Evolutionary conservation across 53 echinoderm and acorn worm species (phyloP).

Genomic region (Antedon mediterranea): DNA sequence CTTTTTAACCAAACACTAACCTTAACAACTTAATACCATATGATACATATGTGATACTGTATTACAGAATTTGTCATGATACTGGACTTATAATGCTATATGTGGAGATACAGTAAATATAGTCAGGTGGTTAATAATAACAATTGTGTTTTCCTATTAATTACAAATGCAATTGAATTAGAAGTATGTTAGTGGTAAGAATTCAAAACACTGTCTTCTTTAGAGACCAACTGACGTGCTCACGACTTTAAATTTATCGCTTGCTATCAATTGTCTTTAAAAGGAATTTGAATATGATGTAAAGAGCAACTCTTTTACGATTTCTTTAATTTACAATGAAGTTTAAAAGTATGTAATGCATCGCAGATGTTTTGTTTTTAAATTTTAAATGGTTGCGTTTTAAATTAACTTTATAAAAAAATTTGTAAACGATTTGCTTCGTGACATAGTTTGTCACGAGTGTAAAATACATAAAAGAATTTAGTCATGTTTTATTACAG

Average conservation of each 20-base stretch:
- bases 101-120: too few relatives aligned
- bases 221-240: neutral
- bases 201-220: neutral
- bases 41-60: too few relatives aligned
- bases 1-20: too few relatives aligned
- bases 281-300: neutral
- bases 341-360: neutral
- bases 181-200: neutral
- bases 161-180: neutral
- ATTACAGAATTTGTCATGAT: too few relatives aligned
- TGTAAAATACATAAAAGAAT: neutral
- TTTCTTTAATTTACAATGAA: neutral
- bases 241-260: neutral
- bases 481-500: neutral
- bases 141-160: too few relatives aligned
- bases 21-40: too few relatives aligned
- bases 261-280: neutral
- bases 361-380: neutral
- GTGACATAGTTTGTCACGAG: neutral
- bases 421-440: neutral
- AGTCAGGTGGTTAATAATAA: too few relatives aligned
- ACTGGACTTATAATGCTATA: too few relatives aligned
- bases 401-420: neutral
- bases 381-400: neutral
- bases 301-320: neutral